Conservation (phyloP, 2,797 vertebrate species). For the Mallotus villosus region DNA sequence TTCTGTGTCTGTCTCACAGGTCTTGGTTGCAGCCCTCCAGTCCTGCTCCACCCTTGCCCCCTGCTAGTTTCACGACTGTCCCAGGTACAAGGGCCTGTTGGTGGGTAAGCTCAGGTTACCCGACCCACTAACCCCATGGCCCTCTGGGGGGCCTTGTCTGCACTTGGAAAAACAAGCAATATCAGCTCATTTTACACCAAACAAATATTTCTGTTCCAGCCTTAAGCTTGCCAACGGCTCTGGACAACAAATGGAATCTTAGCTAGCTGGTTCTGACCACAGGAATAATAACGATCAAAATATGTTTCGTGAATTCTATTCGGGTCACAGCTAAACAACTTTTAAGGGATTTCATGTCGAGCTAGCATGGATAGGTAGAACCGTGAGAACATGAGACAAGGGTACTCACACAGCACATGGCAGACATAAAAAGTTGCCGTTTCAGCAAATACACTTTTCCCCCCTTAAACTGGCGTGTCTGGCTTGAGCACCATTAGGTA, state of each 20-base stretch:
- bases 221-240: background rate
- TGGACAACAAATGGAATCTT: slow-evolving; percentile 14
- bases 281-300: background rate
- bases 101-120: slow-evolving; percentile 66
- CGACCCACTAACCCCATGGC: slow-evolving; percentile 49
- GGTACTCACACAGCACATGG: slow-evolving; percentile 36
- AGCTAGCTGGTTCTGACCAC: background rate
- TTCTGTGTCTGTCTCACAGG: slow-evolving; percentile 33
- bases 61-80: slow-evolving; percentile 59
- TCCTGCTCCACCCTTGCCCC: slow-evolving; percentile 47
- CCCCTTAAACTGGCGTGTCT: slow-evolving; percentile 39
- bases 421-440: slow-evolving; percentile 39
- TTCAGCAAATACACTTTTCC: slow-evolving; percentile 51
- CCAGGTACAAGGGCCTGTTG: slow-evolving; percentile 61
- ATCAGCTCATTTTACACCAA: slow-evolving; percentile 66
- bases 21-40: slow-evolving; percentile 33
- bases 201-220: slow-evolving; percentile 37
- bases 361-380: slow-evolving; percentile 1
- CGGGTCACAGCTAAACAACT: slow-evolving; percentile 14
- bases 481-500: slow-evolving; percentile 56
- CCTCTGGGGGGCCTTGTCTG: slow-evolving; percentile 56
- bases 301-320: background rate
- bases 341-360: slow-evolving; percentile 4
- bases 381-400: slow-evolving; percentile 26
- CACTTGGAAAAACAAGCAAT: slow-evolving; percentile 74